Evolutionary conservation across 2,888 invertebrate species (phyloP).

Genomic region (Hyposoter dolosus): DNA sequence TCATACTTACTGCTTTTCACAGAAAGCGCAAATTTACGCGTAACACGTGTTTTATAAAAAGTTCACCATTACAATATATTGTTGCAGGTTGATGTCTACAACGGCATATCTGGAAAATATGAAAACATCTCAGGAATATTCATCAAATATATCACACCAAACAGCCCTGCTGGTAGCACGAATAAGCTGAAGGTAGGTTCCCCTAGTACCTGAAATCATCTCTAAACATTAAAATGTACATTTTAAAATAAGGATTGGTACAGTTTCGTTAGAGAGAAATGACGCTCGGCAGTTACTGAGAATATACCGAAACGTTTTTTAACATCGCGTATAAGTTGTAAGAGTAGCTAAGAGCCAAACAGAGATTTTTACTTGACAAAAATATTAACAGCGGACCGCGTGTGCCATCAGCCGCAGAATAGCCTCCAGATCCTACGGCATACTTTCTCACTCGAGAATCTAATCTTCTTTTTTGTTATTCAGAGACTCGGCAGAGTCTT

Average conservation of each 20-base stretch:
- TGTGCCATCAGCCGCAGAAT: too few species aligned
- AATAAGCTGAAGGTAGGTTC: constrained; percentile 92
- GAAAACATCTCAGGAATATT: constrained; percentile 96
- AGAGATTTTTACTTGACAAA: too few species aligned
- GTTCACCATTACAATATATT: constrained; percentile 27
- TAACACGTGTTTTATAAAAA: constrained; percentile 3
- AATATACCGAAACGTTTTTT: not conserved
- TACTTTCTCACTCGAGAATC: too few species aligned
- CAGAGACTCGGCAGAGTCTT: too few species aligned
- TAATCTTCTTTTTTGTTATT: too few species aligned
- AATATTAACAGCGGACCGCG: too few species aligned
- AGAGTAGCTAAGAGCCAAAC: too few species aligned
- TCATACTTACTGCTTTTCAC: too few species aligned
- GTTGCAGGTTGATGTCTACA: constrained; percentile 90
- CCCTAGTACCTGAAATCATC: not conserved
- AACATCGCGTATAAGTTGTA: too few species aligned
- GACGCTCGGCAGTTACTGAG: not conserved
- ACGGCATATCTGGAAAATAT: constrained; percentile 88
- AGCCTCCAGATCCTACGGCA: too few species aligned
- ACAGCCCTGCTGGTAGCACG: constrained; percentile 96
- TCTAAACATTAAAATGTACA: not conserved
- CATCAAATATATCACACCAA: constrained; percentile 97
- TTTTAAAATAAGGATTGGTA: not conserved
- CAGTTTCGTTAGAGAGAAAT: not conserved
- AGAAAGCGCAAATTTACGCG: not conserved